Base-by-base conservation (phyloP, 2,113 vertebrate genomes). In the Litocranius walleri region DNA sequence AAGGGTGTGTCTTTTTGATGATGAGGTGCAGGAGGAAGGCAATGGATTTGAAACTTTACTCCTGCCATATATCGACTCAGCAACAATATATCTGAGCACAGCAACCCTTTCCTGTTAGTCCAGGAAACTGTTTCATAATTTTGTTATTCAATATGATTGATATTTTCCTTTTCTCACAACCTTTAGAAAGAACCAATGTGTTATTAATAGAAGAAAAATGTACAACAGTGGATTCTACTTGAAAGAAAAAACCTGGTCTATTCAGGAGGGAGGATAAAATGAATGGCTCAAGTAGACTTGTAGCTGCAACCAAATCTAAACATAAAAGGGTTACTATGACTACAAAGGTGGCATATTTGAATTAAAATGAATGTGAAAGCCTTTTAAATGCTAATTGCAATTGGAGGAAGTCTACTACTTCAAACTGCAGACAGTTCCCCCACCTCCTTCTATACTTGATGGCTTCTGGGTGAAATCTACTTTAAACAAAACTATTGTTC, bases 271-370 rank as follows among this genome's bases (percentile, higher is more conserved):
- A 96, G 50, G 54, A 94, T 62, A 33, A 23, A 97, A 93, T 96
- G 93, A 96, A 97, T 71, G 91, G 90, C 88, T 90, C 62, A 94
- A 91, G 97, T 90, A 96, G 80, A 97, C 96, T 92, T 91, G 97
- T 85, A 90, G 71, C 62, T 96, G 88, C 90, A 98, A 94, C 84
- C 94, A 86, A 97, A 98, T 98, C 94, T 98, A 98, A 98, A 98
- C 96, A 97, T 97, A 95, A 93, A 98, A 98, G 93, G 95, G 98
- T 99, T 98, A 97, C 98, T 97, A 98, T 99, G 98, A 98, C 98
- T 99, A 99, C 98, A 98, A 97, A 98, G 97, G 98, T 89, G 96
- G 98, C 84, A 98, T 98, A 98, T 99, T 99, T 99, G 98, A 99
- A 98, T 98, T 96, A 97, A 98, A 98, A 98, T 98, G 95, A 93